phyloP scores from a whole-genome alignment of 2,888 invertebrate genomes.

The Lathronympha strigana region DNA sequence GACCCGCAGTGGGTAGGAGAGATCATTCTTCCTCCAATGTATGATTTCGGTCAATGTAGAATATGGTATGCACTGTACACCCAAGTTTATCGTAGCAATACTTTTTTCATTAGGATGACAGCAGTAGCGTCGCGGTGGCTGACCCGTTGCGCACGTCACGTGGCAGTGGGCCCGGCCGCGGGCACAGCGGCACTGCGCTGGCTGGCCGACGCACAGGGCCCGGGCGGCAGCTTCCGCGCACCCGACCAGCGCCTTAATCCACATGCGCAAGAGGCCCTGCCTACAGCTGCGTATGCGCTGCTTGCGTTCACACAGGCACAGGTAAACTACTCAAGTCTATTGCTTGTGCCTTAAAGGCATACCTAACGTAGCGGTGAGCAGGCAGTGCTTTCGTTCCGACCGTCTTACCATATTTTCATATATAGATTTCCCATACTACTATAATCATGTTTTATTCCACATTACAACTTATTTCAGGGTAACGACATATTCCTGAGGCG shows the following conservation, averaged over 20 bases:
- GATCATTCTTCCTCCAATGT: too few relatives aligned
- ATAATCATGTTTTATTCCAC: not conserved
- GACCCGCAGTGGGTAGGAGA: too few relatives aligned
- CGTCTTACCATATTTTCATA: not conserved
- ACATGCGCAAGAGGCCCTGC: constrained; percentile 73
- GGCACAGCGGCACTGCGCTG: constrained; percentile 87
- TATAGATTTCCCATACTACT: too few relatives aligned
- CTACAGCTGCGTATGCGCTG: constrained; percentile 92
- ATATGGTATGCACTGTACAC: not conserved
- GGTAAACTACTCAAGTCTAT: constrained; percentile 50
- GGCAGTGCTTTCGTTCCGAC: not conserved
- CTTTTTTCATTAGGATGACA: constrained; percentile 67
- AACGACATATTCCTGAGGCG: constrained; percentile 83
- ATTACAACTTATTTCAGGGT: constrained; percentile 54
- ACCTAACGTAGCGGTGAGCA: not conserved
- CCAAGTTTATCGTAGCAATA: not conserved
- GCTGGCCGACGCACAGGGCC: constrained; percentile 88
- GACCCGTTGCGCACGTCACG: constrained; percentile 68
- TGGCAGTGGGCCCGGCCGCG: constrained; percentile 63
- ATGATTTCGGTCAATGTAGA: too few relatives aligned
- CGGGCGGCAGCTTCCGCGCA: constrained; percentile 90
- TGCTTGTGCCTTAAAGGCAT: not conserved
- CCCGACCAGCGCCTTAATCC: constrained; percentile 80
- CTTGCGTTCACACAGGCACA: constrained; percentile 89
- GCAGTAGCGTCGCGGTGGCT: constrained; percentile 72